Conservation (phyloP, 2,888 invertebrate species). For the Yponomeuta sedellus region DNA sequence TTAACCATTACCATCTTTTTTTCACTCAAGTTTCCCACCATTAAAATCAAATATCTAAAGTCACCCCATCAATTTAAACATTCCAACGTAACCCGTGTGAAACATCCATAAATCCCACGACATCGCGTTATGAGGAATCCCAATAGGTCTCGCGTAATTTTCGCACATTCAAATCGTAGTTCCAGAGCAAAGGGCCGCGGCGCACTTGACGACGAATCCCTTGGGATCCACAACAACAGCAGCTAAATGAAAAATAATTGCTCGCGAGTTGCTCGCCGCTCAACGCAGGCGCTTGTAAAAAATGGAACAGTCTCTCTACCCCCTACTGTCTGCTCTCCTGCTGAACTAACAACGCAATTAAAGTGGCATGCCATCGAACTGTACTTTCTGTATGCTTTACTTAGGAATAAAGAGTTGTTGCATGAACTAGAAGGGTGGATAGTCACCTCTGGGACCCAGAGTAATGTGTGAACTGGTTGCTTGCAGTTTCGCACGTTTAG, state of each 20-base stretch:
- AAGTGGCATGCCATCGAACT: neutral
- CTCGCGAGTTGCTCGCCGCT: constrained; percentile 28
- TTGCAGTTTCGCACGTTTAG: constrained; percentile 37
- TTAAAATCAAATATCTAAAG: no score
- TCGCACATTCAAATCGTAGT: constrained; percentile 62
- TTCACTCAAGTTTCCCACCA: no score
- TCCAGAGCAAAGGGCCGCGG: constrained; percentile 36
- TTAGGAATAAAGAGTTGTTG: constrained; percentile 2
- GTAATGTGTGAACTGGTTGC: constrained; percentile 44
- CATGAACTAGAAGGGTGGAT: constrained; percentile 8
- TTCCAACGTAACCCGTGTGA: constrained; percentile 34
- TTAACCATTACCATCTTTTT: no score
- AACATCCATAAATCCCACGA: constrained; percentile 52
- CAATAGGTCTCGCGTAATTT: constrained; percentile 39
- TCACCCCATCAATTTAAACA: no score
- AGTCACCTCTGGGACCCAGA: constrained; percentile 41
- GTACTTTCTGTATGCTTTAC: neutral
- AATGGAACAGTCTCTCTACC: neutral
- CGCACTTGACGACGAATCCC: constrained; percentile 61
- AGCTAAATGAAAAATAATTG: constrained; percentile 74
- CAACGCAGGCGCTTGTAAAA: constrained; percentile 28
- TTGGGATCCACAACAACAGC: constrained; percentile 49
- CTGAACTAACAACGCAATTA: neutral
- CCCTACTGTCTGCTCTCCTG: neutral
- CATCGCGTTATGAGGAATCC: constrained; percentile 22